Base-by-base conservation (phyloP, 2,797 vertebrate species). In the Karalla daura region DNA sequence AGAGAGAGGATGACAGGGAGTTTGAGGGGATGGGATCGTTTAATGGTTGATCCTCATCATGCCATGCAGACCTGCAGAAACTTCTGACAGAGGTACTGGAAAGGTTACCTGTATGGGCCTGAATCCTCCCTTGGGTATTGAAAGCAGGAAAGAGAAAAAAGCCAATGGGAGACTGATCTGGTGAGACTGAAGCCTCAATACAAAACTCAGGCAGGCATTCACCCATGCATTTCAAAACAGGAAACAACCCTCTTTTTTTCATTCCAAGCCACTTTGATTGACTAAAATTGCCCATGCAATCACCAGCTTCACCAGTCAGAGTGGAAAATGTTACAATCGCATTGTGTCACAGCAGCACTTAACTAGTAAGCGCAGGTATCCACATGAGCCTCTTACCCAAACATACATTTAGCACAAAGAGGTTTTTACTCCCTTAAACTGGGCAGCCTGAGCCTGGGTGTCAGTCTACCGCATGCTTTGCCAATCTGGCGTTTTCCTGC, bases 101-200 rank as follows among this genome's bases (percentile, higher is more conserved):
- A 82, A 68, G 52, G 85, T 95, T 95, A 95, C 94, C 94, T 95
- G 94, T 79, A 95, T 93, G 72, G 98, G 96, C 94, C 98, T 98
- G 98, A 99, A 99, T 99, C 98, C 98, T 99, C 98, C 97, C 98
- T 99, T 97, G 94, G 95, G 93, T 91, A 92, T 91, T 93, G 96
- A 95, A 86, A 97, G 96, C 96, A 95, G 95, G 94, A 96, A 95
- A 98, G 91, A 98, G 94, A 97, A 92, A 98, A 95, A 95, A 97
- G 95, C 95, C 95, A 95, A 95, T 95, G 94, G 96, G 92, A 96
- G 87, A 96, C 84, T 93, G 94, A 66, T 90, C 85, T 87, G 76
- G 77, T 86, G 78, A 86, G 66, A 79, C 81, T 88, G 78, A 75
- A 63, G 70, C 51, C 53, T 75, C 63, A 35, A 47, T 46, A 62